These are phyloP conservation scores for Myotis davidii DNA, from an alignment of 2,113 vertebrate genomes.

Conservation along the genomic window DNA sequence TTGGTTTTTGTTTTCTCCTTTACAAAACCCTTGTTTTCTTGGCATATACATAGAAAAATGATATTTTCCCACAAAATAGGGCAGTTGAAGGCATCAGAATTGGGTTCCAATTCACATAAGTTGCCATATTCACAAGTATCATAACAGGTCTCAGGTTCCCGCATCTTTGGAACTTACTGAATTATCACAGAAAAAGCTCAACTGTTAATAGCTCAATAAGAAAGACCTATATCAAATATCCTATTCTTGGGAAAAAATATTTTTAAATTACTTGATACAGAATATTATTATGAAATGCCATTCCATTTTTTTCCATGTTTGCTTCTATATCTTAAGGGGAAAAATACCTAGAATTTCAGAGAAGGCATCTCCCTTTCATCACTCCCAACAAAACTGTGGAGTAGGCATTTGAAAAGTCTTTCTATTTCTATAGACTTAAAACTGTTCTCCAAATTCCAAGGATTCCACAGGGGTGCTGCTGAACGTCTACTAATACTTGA, in stretches of 20 bases:
- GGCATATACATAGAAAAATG: constrained; percentile 69
- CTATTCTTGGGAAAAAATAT: not conserved
- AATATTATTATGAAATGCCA: not conserved
- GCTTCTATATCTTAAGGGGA: not conserved
- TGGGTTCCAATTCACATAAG: constrained; percentile 32
- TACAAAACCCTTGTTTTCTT: constrained; percentile 81
- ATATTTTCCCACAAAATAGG: constrained; percentile 67
- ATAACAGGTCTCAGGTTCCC: constrained; percentile 48
- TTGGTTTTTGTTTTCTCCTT: constrained; percentile 3
- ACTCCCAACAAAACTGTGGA: not conserved
- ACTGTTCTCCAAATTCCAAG: not conserved
- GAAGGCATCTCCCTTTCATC: not conserved
- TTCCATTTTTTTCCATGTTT: not conserved
- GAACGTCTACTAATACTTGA: not conserved
- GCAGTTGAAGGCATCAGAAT: constrained; percentile 67
- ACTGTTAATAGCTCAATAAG: not conserved
- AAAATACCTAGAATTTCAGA: not conserved
- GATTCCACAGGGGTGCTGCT: not conserved
- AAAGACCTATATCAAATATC: not conserved
- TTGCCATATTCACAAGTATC: constrained; percentile 68
- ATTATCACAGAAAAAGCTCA: constrained; percentile 49
- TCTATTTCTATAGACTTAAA: not conserved
- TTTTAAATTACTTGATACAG: not conserved
- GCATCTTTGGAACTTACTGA: constrained; percentile 54
- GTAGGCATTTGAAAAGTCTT: not conserved